Percentiles rank a stretch among this genome's conserved stretches.
Evolutionary conservation across 2,888 invertebrate species (phyloP).

Genomic region (Atethmia centrago): DNA sequence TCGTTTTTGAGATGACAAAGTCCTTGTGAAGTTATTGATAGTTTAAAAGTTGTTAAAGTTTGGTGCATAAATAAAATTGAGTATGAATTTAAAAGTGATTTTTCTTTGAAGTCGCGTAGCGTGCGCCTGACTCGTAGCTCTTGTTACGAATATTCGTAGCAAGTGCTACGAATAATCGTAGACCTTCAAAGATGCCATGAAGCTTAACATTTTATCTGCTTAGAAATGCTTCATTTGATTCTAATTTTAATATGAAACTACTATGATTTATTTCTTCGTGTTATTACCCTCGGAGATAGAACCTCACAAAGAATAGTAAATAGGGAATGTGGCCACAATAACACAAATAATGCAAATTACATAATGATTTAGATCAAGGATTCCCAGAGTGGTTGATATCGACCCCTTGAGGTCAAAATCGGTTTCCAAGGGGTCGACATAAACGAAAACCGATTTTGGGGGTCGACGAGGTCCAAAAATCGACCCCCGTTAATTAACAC

Average conservation of each 20-base stretch:
- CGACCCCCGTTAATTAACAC: too few relatives aligned
- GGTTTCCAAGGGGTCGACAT: too few relatives aligned
- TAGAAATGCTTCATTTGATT: too few relatives aligned
- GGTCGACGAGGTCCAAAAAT: too few relatives aligned
- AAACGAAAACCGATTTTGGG: too few relatives aligned
- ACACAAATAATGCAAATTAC: not conserved
- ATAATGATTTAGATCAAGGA: not conserved
- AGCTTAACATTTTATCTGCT: too few relatives aligned
- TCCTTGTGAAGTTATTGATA: not conserved
- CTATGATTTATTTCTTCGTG: not conserved
- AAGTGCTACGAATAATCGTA: not conserved
- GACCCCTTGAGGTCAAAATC: too few relatives aligned
- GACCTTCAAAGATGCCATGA: too few relatives aligned
- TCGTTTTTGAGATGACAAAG: not conserved
- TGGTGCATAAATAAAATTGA: not conserved
- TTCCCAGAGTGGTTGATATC: too few relatives aligned
- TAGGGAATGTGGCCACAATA: not conserved
- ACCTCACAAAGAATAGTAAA: not conserved
- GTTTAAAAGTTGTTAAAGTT: not conserved
- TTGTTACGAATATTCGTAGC: constrained; percentile 16
- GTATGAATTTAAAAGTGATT: not conserved
- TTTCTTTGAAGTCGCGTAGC: not conserved
- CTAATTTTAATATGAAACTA: not conserved
- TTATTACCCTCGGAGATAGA: not conserved
- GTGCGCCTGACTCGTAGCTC: not conserved